Evolutionary conservation across 2,888 invertebrate genomes (phyloP), one percentile per base, ranked within the genome.

Genomic region (Graphium colonna): DNA sequence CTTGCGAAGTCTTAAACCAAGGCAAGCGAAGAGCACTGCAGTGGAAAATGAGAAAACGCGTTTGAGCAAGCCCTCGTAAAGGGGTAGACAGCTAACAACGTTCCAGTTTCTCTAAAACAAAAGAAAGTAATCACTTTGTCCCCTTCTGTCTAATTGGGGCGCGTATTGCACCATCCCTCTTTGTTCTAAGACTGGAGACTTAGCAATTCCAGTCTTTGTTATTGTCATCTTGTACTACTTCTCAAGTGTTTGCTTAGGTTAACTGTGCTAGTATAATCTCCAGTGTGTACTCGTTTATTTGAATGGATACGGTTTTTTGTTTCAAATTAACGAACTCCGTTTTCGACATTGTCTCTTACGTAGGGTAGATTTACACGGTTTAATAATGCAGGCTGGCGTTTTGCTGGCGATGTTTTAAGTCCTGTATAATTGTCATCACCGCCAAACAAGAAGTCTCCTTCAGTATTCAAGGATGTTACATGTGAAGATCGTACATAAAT

Each of bases 91-190:
- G 45, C 28, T 40, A 50, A 50, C 36, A 54, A 42, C 17, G 50
- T 46, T 54, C 54, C 41, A 50, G 50, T 54, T 54, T 42, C 45
- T 3, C n/a, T 21, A 13, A 46, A 13, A 54, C 54, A 54, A 54
- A 36, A 38, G 45, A 33, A 41, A 31, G 28, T 33, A 43, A 53
- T 48, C 21, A 33, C 41, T 50, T 48, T 53, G 41, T 54, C 36
- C 41, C 43, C 42, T 43, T 54, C 31, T 40, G 49, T 41, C 50
- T 54, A 54, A 54, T 54, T 50, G 54, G 54, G 40, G 40, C 40
- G 45, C 49, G 40, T 45, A 36, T 49, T 48, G 48, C 44, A 44
- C 49, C 17, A 21, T 49, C 31, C 18, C 44, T 8, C 41, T 50
- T 54, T 50, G 45, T 54, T 13, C 26, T 18, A 13, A 21, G n/a